Evolutionary conservation across 2,797 vertebrate genomes (phyloP), one percentile per base, ranked within the genome.

Genomic region (Lophotriccus pileatus): DNA sequence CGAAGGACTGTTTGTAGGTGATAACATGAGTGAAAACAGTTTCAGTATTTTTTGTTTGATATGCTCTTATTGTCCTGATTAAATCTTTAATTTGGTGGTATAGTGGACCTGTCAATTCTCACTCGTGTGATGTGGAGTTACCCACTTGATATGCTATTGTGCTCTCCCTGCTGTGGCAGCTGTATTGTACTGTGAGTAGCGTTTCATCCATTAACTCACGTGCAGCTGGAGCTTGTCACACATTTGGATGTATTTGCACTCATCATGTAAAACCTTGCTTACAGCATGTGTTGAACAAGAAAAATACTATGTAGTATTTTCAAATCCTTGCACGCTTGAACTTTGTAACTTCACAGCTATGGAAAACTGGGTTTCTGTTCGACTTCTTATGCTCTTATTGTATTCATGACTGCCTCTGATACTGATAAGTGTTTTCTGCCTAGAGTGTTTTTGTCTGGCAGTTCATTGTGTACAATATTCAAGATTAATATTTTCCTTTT

Each of bases 401-500:
- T 73, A 17, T 74, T 24, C 30, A 8, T 46, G 66, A 47, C 46
- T 82, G 46, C 37, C 44, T 78, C 18, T 79, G 58, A 46, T 7
- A 63, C 60, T 64, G 49, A 56, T 55, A 77, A n/a, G 32, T 75
- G 66, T 55, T 78, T 95, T 95, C 58, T 25, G 25, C 39, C 85
- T 76, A 44, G 41, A 68, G 25, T 85, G 14, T 6, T 81, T 91
- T 88, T 90, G 25, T 81, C 27, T 86, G 37, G 64, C 36, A 44
- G 41, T 74, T 87, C 25, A 52, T 32, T 68, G 50, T 87, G 39
- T 82, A 34, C 2, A 8, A 44, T 87, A 76, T 36, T 60, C 27
- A 83, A 64, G 70, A 84, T 77, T n/a, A 15, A 9, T 83, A 96
- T 96, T 74, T 95, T 83, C 56, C 67, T n/a, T n/a, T n/a, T n/a